A percentile compares a stretch with the other conserved stretches of the same genome.
Conservation (phyloP, 2,113 vertebrate genomes). For the Coturnix japonica region DNA sequence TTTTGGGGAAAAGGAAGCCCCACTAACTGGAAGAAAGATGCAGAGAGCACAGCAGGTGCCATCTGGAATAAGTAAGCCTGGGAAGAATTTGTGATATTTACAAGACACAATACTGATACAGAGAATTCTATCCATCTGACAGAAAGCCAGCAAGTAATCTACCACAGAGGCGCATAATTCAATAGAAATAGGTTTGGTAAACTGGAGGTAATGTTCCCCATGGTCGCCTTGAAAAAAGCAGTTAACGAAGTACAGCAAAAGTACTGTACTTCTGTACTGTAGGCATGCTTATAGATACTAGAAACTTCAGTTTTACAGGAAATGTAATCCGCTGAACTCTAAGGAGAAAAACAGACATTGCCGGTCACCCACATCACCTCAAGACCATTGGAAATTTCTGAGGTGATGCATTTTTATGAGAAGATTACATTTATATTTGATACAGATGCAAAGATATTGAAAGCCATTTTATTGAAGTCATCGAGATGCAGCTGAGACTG, state of each 20-base stretch:
- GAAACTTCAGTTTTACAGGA: neutral
- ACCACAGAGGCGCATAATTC: constrained; percentile 32
- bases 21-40: constrained; percentile 17
- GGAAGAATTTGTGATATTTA: constrained; percentile 57
- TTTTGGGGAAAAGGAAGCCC: constrained; percentile 26
- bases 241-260: neutral
- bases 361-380: neutral
- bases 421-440: neutral
- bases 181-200: neutral
- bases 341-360: neutral
- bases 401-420: neutral
- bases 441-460: neutral
- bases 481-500: constrained; percentile 18
- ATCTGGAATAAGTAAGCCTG: constrained; percentile 53
- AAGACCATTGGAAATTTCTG: neutral
- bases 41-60: neutral
- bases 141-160: constrained; percentile 36
- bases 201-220: neutral
- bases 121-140: constrained; percentile 54
- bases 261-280: neutral
- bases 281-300: neutral
- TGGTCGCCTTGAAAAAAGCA: neutral
- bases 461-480: neutral
- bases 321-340: neutral
- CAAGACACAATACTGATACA: constrained; percentile 24